Evolutionary conservation across 2,113 vertebrate species (phyloP).

Genomic region (Tragelaphus buxtoni): DNA sequence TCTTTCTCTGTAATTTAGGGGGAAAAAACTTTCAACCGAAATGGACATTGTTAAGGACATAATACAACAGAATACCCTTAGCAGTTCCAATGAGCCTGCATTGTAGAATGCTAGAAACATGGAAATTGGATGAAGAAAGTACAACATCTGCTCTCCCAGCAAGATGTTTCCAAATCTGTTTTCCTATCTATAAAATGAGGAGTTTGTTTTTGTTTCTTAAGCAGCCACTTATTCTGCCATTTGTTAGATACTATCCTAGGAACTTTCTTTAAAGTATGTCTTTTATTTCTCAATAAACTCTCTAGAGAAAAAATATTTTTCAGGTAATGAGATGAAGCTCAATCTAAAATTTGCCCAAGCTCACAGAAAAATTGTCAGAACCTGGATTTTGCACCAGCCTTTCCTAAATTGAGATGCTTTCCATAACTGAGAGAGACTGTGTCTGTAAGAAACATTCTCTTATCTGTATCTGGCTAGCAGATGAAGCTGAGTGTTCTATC

Average conservation of each 20-base stretch:
- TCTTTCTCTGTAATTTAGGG: not conserved
- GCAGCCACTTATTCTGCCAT: not conserved
- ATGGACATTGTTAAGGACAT: not conserved
- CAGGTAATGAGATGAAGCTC: not conserved
- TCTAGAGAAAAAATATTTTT: not conserved
- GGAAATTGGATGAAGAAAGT: not conserved
- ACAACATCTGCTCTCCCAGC: not conserved
- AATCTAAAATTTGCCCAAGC: not conserved
- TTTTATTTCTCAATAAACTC: not conserved
- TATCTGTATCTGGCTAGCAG: not conserved
- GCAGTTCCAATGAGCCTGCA: not conserved
- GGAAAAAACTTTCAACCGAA: not conserved
- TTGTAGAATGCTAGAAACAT: not conserved
- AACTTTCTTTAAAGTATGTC: not conserved
- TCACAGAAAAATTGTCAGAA: not conserved
- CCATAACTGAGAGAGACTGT: not conserved
- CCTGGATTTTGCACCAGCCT: not conserved
- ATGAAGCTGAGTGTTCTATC: not conserved
- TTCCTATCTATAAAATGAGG: not conserved
- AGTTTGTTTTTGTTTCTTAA: not conserved
- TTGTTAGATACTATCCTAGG: slow-evolving; percentile 6
- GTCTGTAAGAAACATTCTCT: not conserved
- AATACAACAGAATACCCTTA: not conserved
- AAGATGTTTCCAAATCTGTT: not conserved
- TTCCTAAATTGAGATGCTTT: not conserved